phyloP scores from a whole-genome alignment of 2,797 vertebrate genomes.

The Neopelma chrysocephalum region DNA sequence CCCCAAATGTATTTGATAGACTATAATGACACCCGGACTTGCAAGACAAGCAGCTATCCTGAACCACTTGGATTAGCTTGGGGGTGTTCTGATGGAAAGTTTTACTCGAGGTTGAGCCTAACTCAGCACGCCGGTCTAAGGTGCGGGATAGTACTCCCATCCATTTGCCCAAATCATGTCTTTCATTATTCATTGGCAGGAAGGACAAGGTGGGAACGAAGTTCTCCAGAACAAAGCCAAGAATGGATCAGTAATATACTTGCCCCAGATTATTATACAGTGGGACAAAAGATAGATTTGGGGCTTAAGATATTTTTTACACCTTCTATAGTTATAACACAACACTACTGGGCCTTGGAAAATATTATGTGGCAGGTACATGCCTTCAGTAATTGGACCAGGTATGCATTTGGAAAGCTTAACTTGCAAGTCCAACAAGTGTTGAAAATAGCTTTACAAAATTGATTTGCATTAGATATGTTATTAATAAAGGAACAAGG shows the following conservation, averaged over 20 bases:
- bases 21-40: not conserved
- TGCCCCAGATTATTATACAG: not conserved
- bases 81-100: not conserved
- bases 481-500: no score
- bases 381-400: no score
- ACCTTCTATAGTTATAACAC: not conserved
- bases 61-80: not conserved
- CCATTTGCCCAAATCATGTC: not conserved
- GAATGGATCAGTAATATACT: not conserved
- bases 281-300: not conserved
- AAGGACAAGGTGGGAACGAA: not conserved
- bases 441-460: no score
- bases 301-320: not conserved
- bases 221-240: not conserved
- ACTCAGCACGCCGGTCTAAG: not conserved
- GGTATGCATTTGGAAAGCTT: no score
- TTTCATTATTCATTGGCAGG: not conserved
- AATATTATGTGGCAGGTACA: not conserved
- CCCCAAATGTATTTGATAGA: no score
- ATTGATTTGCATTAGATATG: no score
- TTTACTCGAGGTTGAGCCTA: not conserved
- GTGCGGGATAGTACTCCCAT: not conserved
- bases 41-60: not conserved
- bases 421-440: no score
- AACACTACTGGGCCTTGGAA: not conserved